phyloP scores from a whole-genome alignment of 2,888 invertebrate species.

The Lysandra bellargus region DNA sequence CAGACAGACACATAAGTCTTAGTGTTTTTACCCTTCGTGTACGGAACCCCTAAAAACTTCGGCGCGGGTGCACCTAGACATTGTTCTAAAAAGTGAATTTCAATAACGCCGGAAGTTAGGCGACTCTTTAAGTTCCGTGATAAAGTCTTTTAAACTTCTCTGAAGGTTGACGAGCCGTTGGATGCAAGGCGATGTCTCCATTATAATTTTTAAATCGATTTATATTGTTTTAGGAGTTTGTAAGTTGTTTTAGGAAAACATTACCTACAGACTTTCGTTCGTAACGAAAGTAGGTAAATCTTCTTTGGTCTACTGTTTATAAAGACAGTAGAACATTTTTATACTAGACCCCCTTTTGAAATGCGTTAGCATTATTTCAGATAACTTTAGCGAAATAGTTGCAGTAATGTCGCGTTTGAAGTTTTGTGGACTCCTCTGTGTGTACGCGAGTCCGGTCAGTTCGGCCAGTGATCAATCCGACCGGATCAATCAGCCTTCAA shows the following conservation, averaged over 20 bases:
- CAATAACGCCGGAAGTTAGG: slow-evolving; percentile 67
- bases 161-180: slow-evolving; percentile 32
- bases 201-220: slow-evolving; percentile 16
- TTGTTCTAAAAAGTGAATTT: slow-evolving; percentile 73
- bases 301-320: too few species aligned
- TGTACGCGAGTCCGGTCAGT: too few species aligned
- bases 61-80: slow-evolving; percentile 63
- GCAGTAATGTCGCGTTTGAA: too few species aligned
- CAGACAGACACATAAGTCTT: too few species aligned
- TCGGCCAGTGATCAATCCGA: too few species aligned
- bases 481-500: too few species aligned
- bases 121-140: slow-evolving; percentile 41
- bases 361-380: too few species aligned
- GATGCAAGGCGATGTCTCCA: slow-evolving; percentile 20
- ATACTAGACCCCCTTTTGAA: too few species aligned
- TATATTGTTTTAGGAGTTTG: not conserved
- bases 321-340: too few species aligned
- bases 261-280: not conserved
- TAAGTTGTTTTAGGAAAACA: not conserved
- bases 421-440: too few species aligned
- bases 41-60: not conserved
- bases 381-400: too few species aligned
- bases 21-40: not conserved
- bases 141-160: slow-evolving; percentile 35
- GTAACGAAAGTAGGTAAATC: too few species aligned